Evolutionary conservation across 2,888 invertebrate genomes (phyloP).

Genomic region (Cerastoderma edule): DNA sequence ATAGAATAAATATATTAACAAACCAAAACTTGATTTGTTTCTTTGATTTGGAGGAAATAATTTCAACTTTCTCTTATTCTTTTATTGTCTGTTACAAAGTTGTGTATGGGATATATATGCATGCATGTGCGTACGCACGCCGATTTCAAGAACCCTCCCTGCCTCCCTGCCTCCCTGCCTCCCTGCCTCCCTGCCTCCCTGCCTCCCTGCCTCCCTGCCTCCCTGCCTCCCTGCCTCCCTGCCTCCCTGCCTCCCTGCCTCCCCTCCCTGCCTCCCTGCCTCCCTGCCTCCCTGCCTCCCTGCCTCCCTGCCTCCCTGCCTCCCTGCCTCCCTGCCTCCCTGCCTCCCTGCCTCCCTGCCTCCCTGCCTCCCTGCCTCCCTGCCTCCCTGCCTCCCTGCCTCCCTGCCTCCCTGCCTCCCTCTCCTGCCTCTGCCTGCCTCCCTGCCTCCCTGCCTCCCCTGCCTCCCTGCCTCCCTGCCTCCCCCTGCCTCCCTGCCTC

Average conservation of each 20-base stretch:
- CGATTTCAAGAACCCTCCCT: too few relatives aligned
- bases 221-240: not conserved
- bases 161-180: not conserved
- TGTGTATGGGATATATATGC: too few relatives aligned
- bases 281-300: not conserved
- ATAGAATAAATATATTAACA: too few relatives aligned
- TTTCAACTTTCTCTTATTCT: too few relatives aligned
- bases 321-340: not conserved
- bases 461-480: not conserved
- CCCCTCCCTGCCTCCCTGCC: constrained; percentile 2
- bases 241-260: not conserved
- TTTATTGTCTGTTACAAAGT: too few relatives aligned
- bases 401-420: not conserved
- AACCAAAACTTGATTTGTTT: too few relatives aligned
- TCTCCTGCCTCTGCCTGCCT: not conserved
- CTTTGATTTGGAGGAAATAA: too few relatives aligned
- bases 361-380: not conserved
- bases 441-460: not conserved
- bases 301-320: not conserved
- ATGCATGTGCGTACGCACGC: too few relatives aligned
- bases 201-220: not conserved
- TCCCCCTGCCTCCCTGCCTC: not conserved
- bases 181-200: not conserved
- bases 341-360: not conserved
- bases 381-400: not conserved